Evolutionary conservation across 2,797 vertebrate species (phyloP), one percentile per base, ranked within the genome.

Genomic region (Gadopsis bispinosus): DNA sequence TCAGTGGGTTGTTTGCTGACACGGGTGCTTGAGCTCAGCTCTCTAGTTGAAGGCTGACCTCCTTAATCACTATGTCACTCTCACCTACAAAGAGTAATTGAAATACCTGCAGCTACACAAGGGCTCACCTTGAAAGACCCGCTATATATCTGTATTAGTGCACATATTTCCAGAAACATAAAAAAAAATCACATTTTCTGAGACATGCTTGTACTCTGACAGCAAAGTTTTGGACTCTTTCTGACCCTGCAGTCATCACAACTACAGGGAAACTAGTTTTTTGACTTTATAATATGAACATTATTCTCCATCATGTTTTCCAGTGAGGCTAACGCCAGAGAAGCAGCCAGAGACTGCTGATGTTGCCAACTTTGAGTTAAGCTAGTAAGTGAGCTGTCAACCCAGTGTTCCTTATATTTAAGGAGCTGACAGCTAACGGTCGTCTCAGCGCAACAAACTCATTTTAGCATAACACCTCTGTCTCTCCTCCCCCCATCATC

Each of bases 351-450:
- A 83, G 85, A 47, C 65, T 7, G 37, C 64, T 75, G 79, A 82
- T 77, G 79, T 61, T 84, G 77, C 74, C 80, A 67, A 75, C 69
- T 83, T 80, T 87, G 74, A 75, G 85, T 87, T 75, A 72, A 75
- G 72, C 69, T 71, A 59, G 82, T 90, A 87, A 88, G 79, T 80
- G 84, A 91, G 87, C 86, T 91, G 89, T 92, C 90, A 89, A 62
- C 45, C 75, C 84, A 85, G 79, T 88, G 80, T 75, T 92, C 72
- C 87, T 91, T 59, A 92, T 92, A 93, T 93, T 95, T 88, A 62
- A 68, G 80, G 87, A 86, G 79, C 80, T 91, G 93, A 95, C 90
- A 93, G 76, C 6, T 70, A 77, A 63, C 65, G 29, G 70, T 73
- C 61, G 20, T 88, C 72, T 89, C 61, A 80, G 68, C 69, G 70